A percentile compares a stretch with the other conserved stretches of the same genome.
phyloP scores from a whole-genome alignment of 2,797 vertebrate genomes.

The Lates japonicus region DNA sequence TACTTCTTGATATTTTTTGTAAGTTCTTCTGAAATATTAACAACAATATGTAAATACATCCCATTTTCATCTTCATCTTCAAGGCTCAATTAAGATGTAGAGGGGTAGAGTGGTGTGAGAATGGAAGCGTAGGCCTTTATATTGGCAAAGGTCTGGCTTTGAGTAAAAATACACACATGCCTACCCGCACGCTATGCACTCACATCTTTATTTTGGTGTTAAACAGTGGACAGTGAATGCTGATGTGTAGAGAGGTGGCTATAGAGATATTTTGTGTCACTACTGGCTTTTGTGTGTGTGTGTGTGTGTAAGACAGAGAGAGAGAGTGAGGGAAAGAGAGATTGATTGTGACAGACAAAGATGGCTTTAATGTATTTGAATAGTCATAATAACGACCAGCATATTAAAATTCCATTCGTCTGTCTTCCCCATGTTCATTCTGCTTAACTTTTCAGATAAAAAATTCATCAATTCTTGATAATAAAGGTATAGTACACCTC shows the following conservation, averaged over 20 bases:
- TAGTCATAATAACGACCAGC: conserved; percentile 54
- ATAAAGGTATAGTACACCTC: conserved; percentile 89
- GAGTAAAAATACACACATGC: conserved; percentile 5
- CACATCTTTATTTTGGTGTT: conserved; percentile 44
- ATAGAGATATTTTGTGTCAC: conserved; percentile 7
- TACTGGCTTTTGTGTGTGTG: neutral
- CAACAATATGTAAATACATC: neutral
- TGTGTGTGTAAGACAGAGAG: neutral
- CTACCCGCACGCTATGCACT: neutral
- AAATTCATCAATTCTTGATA: conserved; percentile 93
- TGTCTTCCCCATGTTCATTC: conserved; percentile 74
- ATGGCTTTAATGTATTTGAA: conserved; percentile 75
- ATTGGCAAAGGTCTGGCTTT: conserved; percentile 7
- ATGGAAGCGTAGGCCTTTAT: conserved; percentile 16
- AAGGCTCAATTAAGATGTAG: conserved; percentile 31
- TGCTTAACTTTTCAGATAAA: conserved; percentile 91
- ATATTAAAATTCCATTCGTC: conserved; percentile 89
- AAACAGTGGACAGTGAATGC: conserved; percentile 10
- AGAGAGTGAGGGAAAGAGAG: neutral
- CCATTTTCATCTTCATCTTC: neutral
- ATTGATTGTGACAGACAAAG: conserved; percentile 65
- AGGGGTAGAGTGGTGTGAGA: conserved; percentile 35
- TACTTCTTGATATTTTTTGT: neutral
- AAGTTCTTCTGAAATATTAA: neutral
- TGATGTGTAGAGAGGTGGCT: conserved; percentile 8